Evolutionary conservation across 1,140 invertebrate genomes (phyloP), one percentile per base, ranked within the genome.

Genomic region (Bicyclus anynana): DNA sequence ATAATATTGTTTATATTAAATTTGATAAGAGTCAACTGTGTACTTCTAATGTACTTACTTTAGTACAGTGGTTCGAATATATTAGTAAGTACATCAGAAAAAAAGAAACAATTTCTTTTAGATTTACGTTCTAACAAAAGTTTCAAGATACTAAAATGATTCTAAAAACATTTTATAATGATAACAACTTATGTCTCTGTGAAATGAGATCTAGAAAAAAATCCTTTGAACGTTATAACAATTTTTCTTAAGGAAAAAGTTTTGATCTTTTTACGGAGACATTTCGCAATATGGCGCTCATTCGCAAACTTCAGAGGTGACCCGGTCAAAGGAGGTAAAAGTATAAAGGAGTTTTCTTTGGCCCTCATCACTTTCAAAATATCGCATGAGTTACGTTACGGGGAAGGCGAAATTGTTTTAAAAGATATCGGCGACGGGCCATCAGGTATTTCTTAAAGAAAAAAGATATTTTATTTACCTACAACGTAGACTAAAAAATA

Each of bases 191-290:
- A 3, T 13, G 21, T 9, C 2, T 47, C 44, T 23, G 17, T 20
- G 33, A 20, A 50, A 46, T 26, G 42, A 37, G 23, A 50, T 58
- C 21, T 51, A 46, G 35, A 59, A 48, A 37, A 57, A 59, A 44
- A 44, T 20, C 52, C 46, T 60, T 54, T 51, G 47, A 63, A 65
- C 64, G 57, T 69, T 72, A 70, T 60, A 69, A 77, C 74, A 54
- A 54, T 68, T 73, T 72, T 67, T 57, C 48, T 60, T 62, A 58
- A 64, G 64, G 60, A 65, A 59, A n/a, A 77, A 81, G 67, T 79
- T 77, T 69, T 60, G 57, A 67, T 72, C 67, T 68, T 77, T 72
- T 74, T 65, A 71, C 67, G 65, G 61, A 65, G 67, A 77, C 67
- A 73, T 68, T 71, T 61, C 64, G 61, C 74, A 74, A 70, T 78